Base-by-base conservation (phyloP, 1,140 invertebrate species). In the Steinernema khuongi region DNA sequence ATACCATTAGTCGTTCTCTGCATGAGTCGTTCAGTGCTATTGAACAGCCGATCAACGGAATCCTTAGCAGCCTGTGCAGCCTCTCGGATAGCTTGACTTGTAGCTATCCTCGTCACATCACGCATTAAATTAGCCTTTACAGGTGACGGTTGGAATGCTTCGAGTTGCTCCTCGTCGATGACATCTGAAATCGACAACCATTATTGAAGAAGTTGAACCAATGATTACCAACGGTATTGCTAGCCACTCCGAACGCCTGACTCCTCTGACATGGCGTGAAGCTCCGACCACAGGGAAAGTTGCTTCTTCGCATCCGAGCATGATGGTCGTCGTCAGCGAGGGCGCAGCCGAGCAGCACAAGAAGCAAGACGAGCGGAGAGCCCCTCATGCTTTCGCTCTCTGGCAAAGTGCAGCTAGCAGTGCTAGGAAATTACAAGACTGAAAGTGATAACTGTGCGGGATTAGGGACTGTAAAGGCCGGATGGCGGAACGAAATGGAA, bases 241-340 rank as follows among this genome's bases (percentile, higher is more conserved):
- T 60, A 4, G 19, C 26, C 29, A 73, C 68, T 18, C 77, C 60
- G 28, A 43, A 73, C 41, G 70, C 69, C 31, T 67, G 60, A 29
- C 67, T 71, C 67, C 33, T 29, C 67, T 79, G 29, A 29, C 81
- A 82, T 1, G 81, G 81, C 18, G 80, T 70, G 36, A 82, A 82
- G 70, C 81, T 82, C 28, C 74, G 70, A 2, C 81, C 81, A 73
- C 81, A 82, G 7, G 81, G 81, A 68, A 82, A 81, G 36, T 82
- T 84, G 74, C 79, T 79, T n/a, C 79, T 30, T 18, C 77, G 43
- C 4, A 29, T 4, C 18, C 79, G 44, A n/a, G 72, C 74, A 36
- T 79, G 77, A 72, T 19, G 29, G 18, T 77, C 76, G 36, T 41
- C 36, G 36, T 7, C n/a, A 11, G 36, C 36, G 36, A 41, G 36